Percentiles rank a stretch among this genome's conserved stretches.
Conservation (phyloP, 2,113 vertebrate genomes). For the Sarotherodon lohbergeri region DNA sequence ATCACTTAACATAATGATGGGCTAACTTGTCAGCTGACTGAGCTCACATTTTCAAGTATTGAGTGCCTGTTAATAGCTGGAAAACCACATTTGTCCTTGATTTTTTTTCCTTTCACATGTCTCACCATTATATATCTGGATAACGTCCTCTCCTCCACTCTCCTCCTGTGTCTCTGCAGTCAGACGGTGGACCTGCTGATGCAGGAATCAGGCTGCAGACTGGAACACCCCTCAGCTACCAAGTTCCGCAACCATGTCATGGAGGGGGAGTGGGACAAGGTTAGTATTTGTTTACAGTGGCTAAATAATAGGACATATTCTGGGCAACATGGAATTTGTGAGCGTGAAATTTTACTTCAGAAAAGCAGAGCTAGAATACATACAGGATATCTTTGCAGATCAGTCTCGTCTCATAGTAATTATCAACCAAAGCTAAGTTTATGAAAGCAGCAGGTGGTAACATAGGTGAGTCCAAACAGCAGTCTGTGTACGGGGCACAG, state of each 20-base stretch:
- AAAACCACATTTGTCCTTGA: background rate
- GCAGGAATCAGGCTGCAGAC: conserved; percentile 99
- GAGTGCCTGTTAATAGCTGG: background rate
- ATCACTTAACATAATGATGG: background rate
- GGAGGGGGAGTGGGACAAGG: conserved; percentile 99
- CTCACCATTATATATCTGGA: background rate
- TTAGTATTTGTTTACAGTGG: conserved; percentile 59
- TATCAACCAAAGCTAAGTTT: background rate
- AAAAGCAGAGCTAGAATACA: background rate
- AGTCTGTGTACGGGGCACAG: background rate
- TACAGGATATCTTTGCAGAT: background rate
- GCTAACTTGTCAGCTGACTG: background rate
- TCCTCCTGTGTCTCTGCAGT: conserved; percentile 73
- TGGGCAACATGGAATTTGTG: background rate
- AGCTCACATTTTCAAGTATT: background rate
- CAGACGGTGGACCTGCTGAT: conserved; percentile 99
- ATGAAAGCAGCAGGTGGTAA: background rate
- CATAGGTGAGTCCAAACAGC: background rate
- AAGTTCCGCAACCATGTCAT: conserved; percentile 99
- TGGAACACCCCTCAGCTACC: conserved; percentile 97
- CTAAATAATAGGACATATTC: background rate
- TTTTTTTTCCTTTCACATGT: background rate
- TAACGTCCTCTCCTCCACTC: background rate
- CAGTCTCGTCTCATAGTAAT: background rate
- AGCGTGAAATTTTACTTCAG: background rate